phyloP scores from a whole-genome alignment of 1,140 invertebrate species.

The Drosophila eugracilis region DNA sequence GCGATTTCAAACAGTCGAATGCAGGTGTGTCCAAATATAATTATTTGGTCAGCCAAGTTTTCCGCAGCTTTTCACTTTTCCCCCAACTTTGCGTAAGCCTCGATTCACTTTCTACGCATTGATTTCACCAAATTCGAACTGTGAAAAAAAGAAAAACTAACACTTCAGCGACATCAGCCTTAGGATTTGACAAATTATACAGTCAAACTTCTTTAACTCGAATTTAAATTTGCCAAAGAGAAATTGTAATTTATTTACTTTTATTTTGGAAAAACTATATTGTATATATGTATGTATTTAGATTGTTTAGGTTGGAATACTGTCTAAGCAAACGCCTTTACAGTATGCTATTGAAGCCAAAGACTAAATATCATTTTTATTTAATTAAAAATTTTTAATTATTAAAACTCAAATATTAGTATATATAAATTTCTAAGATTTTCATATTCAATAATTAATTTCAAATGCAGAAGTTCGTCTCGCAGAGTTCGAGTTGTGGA shows the following conservation, averaged over 20 bases:
- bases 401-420: no score
- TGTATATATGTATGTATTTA: no score
- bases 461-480: neutral
- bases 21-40: slow-evolving; percentile 1
- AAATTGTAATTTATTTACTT: no score
- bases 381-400: no score
- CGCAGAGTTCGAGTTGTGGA: neutral
- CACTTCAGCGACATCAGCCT: slow-evolving; percentile 39
- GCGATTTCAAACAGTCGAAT: slow-evolving; percentile 10
- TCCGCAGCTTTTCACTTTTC: slow-evolving; percentile 64
- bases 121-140: slow-evolving; percentile 76
- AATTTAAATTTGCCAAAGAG: neutral
- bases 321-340: no score
- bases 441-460: no score
- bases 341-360: no score
- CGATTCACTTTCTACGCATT: slow-evolving; percentile 81
- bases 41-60: slow-evolving; percentile 44
- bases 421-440: no score
- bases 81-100: slow-evolving; percentile 52
- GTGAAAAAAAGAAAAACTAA: slow-evolving; percentile 65
- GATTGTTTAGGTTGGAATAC: no score
- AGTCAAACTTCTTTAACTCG: slow-evolving; percentile 12
- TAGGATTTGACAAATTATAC: slow-evolving; percentile 6
- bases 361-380: no score
- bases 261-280: neutral